Percentiles rank a stretch among this genome's conserved stretches.
Conservation (phyloP, 2,113 vertebrate genomes). For the Apistogramma diplotaenia region DNA sequence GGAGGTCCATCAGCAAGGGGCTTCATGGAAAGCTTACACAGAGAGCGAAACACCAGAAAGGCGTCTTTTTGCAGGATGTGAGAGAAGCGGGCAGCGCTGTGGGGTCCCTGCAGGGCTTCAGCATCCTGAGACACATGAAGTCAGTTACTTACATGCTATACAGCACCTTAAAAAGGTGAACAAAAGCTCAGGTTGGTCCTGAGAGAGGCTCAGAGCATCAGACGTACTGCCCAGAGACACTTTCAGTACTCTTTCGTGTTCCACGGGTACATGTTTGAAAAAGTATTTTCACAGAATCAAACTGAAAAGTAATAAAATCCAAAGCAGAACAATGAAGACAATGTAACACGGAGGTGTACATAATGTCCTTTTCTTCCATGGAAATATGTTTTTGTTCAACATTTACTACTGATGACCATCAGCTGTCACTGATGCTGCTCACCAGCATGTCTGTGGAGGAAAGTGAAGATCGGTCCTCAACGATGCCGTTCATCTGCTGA, state of each 20-base stretch:
- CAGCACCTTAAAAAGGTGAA: not conserved
- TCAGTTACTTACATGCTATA: not conserved
- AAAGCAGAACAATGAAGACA: not conserved
- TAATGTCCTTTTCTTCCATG: not conserved
- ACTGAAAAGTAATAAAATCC: not conserved
- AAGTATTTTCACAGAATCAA: not conserved
- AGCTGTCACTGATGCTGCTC: slow-evolving; percentile 19
- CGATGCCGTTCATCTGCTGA: slow-evolving; percentile 88
- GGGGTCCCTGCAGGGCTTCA: slow-evolving; percentile 80
- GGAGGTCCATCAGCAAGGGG: slow-evolving; percentile 96
- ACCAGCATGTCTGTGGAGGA: slow-evolving; percentile 95
- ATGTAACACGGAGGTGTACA: not conserved
- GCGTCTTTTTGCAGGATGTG: slow-evolving; percentile 96
- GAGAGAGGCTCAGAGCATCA: not conserved
- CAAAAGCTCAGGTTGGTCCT: not conserved
- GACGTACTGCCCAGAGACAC: not conserved
- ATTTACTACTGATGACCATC: not conserved
- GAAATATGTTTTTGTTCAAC: no score
- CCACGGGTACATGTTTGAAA: not conserved
- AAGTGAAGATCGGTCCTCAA: slow-evolving; percentile 89
- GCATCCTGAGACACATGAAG: slow-evolving; percentile 78
- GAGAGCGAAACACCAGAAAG: slow-evolving; percentile 93
- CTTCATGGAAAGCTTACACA: slow-evolving; percentile 99
- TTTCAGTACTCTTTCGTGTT: not conserved
- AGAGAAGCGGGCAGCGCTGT: slow-evolving; percentile 84